Conservation (phyloP, 2,888 invertebrate species). For the Lamproptera curius region DNA sequence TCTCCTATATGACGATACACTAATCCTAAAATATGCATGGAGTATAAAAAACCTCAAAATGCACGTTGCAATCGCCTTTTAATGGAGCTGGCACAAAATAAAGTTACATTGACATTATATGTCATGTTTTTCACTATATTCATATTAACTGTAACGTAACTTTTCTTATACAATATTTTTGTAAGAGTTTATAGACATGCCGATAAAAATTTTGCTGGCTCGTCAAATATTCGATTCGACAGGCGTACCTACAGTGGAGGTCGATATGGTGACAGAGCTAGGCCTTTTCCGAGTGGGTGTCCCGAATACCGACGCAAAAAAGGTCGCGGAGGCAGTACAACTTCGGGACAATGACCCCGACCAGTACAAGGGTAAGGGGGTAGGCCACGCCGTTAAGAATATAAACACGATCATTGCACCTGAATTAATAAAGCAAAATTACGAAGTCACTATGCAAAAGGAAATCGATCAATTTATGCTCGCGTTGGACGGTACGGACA, state of each 20-base stretch:
- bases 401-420: conserved; percentile 91
- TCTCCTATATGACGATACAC: conserved; percentile 24
- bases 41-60: conserved; percentile 2
- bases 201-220: conserved; percentile 93
- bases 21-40: conserved; percentile 16
- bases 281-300: conserved; percentile 96
- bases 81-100: too few species aligned
- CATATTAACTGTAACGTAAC: too few species aligned
- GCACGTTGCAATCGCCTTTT: conserved; percentile 1
- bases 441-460: conserved; percentile 94
- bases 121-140: too few species aligned
- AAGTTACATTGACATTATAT: conserved; percentile 6
- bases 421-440: conserved; percentile 85
- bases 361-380: conserved; percentile 95
- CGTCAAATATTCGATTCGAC: conserved; percentile 98
- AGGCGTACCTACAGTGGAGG: conserved; percentile 98
- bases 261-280: conserved; percentile 87
- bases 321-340: conserved; percentile 96
- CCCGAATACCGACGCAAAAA: conserved; percentile 97
- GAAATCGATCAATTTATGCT: conserved; percentile 93
- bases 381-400: conserved; percentile 92
- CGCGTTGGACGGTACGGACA: conserved; percentile 96
- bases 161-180: too few species aligned
- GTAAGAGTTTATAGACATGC: conserved; percentile 77
- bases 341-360: conserved; percentile 92